Conservation (phyloP, 2,888 invertebrate species). For the Falcaria lacertinaria region DNA sequence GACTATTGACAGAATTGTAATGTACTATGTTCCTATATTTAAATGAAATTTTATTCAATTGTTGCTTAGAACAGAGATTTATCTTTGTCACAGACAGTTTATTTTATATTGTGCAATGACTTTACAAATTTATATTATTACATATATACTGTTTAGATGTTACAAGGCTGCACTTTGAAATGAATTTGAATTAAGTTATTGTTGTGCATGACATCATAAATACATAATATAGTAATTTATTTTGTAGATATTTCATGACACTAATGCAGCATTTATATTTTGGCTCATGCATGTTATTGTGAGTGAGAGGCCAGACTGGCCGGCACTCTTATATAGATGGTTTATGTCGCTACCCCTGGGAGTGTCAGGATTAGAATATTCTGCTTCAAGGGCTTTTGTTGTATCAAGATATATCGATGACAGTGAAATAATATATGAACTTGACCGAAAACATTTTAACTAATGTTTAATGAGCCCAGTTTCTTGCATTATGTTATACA, state of each 20-base stretch:
- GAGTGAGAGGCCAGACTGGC: slow-evolving; percentile 32
- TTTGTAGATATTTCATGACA: background rate
- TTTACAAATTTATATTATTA: slow-evolving; percentile 15
- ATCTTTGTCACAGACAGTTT: slow-evolving; percentile 43
- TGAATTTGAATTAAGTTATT: background rate
- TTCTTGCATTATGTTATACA: background rate
- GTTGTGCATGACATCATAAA: background rate
- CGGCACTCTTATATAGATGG: background rate
- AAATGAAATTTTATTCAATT: slow-evolving; percentile 48
- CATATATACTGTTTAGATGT: slow-evolving; percentile 4
- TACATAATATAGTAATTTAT: background rate
- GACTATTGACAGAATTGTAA: slow-evolving; percentile 27
- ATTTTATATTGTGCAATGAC: slow-evolving; percentile 37
- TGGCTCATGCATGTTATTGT: background rate
- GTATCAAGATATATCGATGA: too few relatives aligned
- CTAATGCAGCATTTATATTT: background rate
- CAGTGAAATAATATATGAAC: too few relatives aligned
- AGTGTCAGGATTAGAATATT: slow-evolving; percentile 3
- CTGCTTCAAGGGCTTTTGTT: background rate
- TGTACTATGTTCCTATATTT: slow-evolving; percentile 55
- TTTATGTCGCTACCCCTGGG: slow-evolving; percentile 7
- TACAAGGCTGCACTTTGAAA: slow-evolving; percentile 6
- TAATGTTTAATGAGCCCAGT: background rate
- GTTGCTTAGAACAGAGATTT: slow-evolving; percentile 53
- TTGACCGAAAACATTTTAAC: background rate